These are phyloP conservation scores for Amphipyra berbera DNA, from an alignment of 2,888 invertebrate species.

Conservation along the genomic window DNA sequence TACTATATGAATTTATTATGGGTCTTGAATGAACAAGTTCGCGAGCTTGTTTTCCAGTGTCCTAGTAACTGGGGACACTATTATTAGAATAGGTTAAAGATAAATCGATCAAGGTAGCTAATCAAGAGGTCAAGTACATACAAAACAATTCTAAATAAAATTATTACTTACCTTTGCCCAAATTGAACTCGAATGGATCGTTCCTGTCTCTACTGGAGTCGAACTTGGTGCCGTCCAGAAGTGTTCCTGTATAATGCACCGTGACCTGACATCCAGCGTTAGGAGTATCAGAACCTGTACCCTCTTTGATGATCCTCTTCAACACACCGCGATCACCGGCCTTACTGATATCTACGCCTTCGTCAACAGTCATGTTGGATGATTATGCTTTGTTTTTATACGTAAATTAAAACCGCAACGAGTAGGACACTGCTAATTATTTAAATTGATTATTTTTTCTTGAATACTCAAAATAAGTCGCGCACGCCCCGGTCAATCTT, in stretches of 20 bases:
- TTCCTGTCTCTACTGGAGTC: constrained; percentile 96
- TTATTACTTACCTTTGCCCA: constrained; percentile 93
- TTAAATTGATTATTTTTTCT: constrained; percentile 43
- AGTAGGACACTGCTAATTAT: constrained; percentile 1
- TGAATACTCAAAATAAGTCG: constrained; percentile 29
- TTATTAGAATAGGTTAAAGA: constrained; percentile 25
- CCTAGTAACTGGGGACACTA: constrained; percentile 1
- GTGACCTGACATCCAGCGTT: constrained; percentile 91
- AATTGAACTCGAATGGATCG: constrained; percentile 95
- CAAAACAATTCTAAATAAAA: constrained; percentile 3
- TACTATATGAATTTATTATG: neutral
- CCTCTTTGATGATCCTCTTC: constrained; percentile 94
- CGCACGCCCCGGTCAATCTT: constrained; percentile 42
- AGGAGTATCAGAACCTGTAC: constrained; percentile 93
- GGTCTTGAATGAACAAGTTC: neutral
- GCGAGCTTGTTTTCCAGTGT: neutral
- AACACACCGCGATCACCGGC: constrained; percentile 93
- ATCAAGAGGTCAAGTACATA: constrained; percentile 40
- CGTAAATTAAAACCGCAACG: constrained; percentile 2
- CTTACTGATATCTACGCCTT: constrained; percentile 83
- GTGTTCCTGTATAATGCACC: constrained; percentile 97
- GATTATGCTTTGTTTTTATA: constrained; percentile 7
- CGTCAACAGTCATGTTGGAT: constrained; percentile 79
- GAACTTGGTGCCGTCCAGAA: constrained; percentile 96
- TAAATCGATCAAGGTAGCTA: constrained; percentile 44